Conservation (phyloP, 2,113 vertebrate genomes). For the Gallinago undulata region DNA sequence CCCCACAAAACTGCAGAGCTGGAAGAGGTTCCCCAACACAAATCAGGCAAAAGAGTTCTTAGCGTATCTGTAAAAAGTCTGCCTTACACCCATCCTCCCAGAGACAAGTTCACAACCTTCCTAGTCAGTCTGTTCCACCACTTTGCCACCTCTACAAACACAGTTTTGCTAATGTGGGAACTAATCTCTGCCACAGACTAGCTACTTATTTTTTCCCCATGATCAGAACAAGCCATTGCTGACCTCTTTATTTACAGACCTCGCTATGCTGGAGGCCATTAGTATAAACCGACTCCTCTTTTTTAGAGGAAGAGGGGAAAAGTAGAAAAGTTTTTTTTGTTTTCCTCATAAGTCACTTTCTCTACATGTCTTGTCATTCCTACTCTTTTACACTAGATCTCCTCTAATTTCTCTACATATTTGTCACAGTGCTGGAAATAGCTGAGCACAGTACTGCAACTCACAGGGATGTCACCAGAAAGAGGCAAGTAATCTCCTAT, state of each 20-base stretch:
- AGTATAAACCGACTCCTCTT: background rate
- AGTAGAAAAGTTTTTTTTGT: background rate
- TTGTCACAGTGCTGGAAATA: background rate
- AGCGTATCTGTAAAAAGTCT: background rate
- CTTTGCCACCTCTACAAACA: background rate
- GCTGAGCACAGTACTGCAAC: background rate
- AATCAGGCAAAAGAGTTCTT: background rate
- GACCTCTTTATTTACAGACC: background rate
- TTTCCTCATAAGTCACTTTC: background rate
- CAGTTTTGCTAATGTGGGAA: background rate
- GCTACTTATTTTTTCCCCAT: rapidly evolving
- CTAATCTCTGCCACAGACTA: background rate
- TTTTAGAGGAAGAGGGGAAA: background rate
- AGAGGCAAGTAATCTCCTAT: background rate
- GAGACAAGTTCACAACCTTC: background rate
- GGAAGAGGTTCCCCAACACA: background rate
- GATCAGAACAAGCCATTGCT: background rate
- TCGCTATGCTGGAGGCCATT: background rate
- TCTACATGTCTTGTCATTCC: background rate
- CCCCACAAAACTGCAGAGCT: background rate
- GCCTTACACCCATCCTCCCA: background rate
- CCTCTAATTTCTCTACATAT: background rate
- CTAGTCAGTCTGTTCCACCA: background rate
- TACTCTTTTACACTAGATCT: background rate
- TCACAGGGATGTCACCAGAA: background rate